Conservation (phyloP, 2,888 invertebrate species). For the Drosophila anomelani region DNA sequence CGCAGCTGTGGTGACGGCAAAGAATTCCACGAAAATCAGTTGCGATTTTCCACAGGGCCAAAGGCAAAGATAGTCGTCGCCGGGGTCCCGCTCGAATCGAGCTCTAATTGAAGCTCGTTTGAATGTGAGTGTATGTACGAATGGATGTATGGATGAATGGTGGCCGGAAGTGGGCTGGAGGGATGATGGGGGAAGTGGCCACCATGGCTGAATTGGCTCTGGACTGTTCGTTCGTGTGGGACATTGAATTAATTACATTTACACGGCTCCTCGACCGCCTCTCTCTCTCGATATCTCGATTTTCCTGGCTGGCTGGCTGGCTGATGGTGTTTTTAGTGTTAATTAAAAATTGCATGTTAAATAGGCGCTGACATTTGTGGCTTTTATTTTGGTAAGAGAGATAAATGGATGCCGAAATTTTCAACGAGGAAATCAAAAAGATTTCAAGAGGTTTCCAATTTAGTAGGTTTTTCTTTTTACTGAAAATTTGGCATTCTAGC, state of each 20-base stretch:
- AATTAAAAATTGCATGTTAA: constrained; percentile 62
- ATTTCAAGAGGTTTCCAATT: background rate
- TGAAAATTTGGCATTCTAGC: background rate
- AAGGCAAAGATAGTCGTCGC: constrained; percentile 21
- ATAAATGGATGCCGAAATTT: constrained; percentile 1
- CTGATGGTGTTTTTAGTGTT: constrained; percentile 44
- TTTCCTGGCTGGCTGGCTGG: constrained; percentile 2
- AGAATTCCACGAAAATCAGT: constrained; percentile 41
- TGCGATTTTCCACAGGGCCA: constrained; percentile 42
- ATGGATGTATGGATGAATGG: constrained; percentile 8
- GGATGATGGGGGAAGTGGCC: constrained; percentile 5
- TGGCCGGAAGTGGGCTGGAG: constrained; percentile 16
- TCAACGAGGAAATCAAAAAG: constrained; percentile 1
- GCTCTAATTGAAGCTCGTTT: constrained; percentile 54
- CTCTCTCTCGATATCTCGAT: constrained; percentile 10
- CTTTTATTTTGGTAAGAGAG: constrained; percentile 2
- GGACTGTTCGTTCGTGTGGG: constrained; percentile 21
- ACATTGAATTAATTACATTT: constrained; percentile 53
- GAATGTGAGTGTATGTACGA: constrained; percentile 20
- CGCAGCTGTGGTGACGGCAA: constrained; percentile 21
- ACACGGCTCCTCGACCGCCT: constrained; percentile 26
- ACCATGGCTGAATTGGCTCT: constrained; percentile 20
- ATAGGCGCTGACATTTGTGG: constrained; percentile 47
- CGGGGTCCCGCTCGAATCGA: constrained; percentile 15
- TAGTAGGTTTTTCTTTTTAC: background rate